Conservation (phyloP, 2,113 vertebrate genomes). For the Ia io region DNA sequence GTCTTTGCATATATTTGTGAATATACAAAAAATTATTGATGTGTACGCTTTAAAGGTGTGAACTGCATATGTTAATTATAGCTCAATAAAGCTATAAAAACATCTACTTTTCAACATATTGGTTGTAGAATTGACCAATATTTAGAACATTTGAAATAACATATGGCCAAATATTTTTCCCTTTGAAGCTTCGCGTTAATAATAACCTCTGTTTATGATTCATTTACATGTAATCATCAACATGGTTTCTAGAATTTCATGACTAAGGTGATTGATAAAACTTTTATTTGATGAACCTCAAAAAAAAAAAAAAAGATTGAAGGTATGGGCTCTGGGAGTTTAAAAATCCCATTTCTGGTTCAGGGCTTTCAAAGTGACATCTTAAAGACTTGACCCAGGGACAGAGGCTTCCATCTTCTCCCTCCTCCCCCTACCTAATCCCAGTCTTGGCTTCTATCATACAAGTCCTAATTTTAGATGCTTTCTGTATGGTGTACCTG, state of each 20-base stretch:
- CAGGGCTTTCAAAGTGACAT: neutral
- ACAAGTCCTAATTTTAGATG: neutral
- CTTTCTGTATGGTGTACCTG: neutral
- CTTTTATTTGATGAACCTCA: neutral
- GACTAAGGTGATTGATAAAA: conserved; percentile 38
- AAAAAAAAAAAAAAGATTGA: neutral
- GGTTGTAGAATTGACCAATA: neutral
- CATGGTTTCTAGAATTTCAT: conserved; percentile 23
- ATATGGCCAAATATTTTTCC: neutral
- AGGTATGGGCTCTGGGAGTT: neutral
- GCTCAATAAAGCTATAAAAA: neutral
- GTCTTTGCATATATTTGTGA: neutral
- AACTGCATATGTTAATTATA: neutral
- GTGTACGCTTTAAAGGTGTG: neutral
- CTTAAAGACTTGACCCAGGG: neutral
- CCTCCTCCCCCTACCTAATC: neutral
- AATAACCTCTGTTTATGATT: conserved; percentile 51
- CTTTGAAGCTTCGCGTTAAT: conserved; percentile 46
- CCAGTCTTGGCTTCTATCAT: neutral
- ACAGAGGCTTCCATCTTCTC: neutral
- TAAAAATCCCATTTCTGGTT: neutral
- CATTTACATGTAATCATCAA: conserved; percentile 40
- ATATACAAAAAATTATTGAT: neutral
- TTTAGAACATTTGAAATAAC: conserved; percentile 38
- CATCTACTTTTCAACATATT: neutral